These are phyloP conservation scores for Amphiura filiformis DNA, from an alignment of 35 echinoderm and acorn worm species.

Conservation along the genomic window DNA sequence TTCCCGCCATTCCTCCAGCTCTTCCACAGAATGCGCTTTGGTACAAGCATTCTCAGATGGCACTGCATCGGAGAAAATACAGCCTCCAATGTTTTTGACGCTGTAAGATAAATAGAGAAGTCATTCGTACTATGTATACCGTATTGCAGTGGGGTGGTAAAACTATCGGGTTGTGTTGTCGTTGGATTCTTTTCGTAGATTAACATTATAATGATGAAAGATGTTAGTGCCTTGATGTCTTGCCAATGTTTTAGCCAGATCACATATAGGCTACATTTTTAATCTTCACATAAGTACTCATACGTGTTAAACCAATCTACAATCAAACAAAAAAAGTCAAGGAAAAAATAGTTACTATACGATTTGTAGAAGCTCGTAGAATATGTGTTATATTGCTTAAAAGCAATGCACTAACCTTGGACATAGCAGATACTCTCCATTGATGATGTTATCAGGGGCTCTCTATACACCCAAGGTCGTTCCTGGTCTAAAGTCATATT, in stretches of 20 bases:
- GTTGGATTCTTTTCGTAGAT: too few species aligned
- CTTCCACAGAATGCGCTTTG: conserved; percentile 66
- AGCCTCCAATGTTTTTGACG: conserved; percentile 23
- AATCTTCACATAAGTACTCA: too few species aligned
- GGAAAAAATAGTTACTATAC: too few species aligned
- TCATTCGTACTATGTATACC: too few species aligned
- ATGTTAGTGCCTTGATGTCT: too few species aligned
- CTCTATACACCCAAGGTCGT: conserved; percentile 54
- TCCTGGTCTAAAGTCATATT: conserved; percentile 63
- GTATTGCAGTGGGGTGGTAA: neutral
- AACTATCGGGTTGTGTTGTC: neutral
- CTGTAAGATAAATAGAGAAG: too few species aligned
- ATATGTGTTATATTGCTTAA: too few species aligned
- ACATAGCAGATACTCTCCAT: conserved; percentile 61
- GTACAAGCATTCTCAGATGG: conserved; percentile 59
- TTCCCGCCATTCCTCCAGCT: conserved; percentile 80
- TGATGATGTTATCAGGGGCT: conserved; percentile 64
- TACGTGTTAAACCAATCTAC: too few species aligned
- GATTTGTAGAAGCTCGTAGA: too few species aligned
- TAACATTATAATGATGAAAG: neutral
- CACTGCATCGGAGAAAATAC: conserved; percentile 40
- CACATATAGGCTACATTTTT: too few species aligned
- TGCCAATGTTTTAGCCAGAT: too few species aligned
- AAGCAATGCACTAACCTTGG: conserved; percentile 55
- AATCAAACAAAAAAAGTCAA: too few species aligned